A percentile compares a stretch with the other conserved stretches of the same genome.
These are phyloP conservation scores for Trisateles emortualis DNA, from an alignment of 2,888 invertebrate species.

Conservation along the genomic window DNA sequence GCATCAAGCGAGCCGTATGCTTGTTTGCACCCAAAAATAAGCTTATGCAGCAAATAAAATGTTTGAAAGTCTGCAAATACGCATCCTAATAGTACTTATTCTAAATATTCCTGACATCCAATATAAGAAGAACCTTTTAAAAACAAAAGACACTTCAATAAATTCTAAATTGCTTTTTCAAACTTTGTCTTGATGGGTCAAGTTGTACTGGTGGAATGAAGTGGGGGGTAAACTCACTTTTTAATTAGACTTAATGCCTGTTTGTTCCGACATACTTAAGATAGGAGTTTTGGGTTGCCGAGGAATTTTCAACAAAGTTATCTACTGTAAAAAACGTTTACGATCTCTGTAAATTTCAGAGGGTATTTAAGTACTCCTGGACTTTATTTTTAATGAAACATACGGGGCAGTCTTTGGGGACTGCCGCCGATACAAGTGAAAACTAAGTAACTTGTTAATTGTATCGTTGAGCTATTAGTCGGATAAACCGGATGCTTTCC, in stretches of 20 bases:
- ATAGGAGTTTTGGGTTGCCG: constrained; percentile 5
- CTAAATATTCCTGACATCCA: background rate
- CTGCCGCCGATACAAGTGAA: no score
- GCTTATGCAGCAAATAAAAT: no score
- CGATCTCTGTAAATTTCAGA: constrained; percentile 4
- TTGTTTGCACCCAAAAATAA: no score
- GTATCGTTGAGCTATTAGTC: no score
- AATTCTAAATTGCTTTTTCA: background rate
- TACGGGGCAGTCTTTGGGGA: no score
- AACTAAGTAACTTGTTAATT: no score
- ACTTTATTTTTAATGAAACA: no score
- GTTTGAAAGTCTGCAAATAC: background rate
- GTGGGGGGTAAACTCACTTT: constrained; percentile 15
- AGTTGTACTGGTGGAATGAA: constrained; percentile 1
- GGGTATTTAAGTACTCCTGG: background rate
- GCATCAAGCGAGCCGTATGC: no score
- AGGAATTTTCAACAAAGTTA: constrained; percentile 14
- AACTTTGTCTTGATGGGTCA: constrained; percentile 7
- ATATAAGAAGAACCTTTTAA: background rate
- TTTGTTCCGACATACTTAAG: constrained; percentile 8
- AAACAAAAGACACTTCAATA: background rate
- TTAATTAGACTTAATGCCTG: constrained; percentile 28
- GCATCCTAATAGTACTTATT: background rate
- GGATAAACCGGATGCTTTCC: no score
- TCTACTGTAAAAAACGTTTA: background rate